Conservation (phyloP, 2,797 vertebrate genomes). For the Amniataba percoides region DNA sequence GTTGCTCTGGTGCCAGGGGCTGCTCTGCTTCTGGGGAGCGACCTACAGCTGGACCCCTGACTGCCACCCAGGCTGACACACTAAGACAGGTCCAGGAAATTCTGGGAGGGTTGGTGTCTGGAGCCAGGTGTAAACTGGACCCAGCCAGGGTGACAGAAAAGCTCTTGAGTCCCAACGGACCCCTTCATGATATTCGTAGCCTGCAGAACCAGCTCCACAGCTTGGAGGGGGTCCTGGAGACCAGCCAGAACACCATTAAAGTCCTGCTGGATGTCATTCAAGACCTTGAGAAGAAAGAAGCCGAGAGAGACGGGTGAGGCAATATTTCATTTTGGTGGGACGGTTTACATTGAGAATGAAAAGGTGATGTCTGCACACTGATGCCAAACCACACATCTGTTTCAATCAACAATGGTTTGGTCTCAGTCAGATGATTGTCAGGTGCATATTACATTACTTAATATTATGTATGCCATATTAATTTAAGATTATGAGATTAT, state of each 20-base stretch:
- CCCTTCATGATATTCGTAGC: conserved; percentile 84
- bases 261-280: conserved; percentile 93
- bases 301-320: conserved; percentile 90
- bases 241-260: conserved; percentile 92
- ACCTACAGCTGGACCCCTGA: conserved; percentile 69
- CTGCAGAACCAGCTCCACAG: conserved; percentile 90
- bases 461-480: not conserved
- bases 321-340: conserved; percentile 47
- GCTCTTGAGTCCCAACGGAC: conserved; percentile 75
- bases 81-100: conserved; percentile 87
- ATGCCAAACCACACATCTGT: conserved; percentile 12
- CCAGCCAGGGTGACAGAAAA: conserved; percentile 80
- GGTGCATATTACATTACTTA: conserved; percentile 6
- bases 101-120: conserved; percentile 88
- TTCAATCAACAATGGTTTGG: conserved; percentile 27
- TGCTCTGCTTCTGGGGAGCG: conserved; percentile 71
- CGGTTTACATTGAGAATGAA: conserved; percentile 30
- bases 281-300: conserved; percentile 93
- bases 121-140: conserved; percentile 84
- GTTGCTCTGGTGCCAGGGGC: conserved; percentile 75
- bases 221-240: conserved; percentile 91
- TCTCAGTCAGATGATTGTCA: conserved; percentile 18
- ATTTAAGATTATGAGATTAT: conserved; percentile 8
- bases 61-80: conserved; percentile 80
- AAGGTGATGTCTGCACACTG: conserved; percentile 25